These are phyloP conservation scores for Scolopax rusticola DNA, from an alignment of 2,797 vertebrate species.

Conservation along the genomic window DNA sequence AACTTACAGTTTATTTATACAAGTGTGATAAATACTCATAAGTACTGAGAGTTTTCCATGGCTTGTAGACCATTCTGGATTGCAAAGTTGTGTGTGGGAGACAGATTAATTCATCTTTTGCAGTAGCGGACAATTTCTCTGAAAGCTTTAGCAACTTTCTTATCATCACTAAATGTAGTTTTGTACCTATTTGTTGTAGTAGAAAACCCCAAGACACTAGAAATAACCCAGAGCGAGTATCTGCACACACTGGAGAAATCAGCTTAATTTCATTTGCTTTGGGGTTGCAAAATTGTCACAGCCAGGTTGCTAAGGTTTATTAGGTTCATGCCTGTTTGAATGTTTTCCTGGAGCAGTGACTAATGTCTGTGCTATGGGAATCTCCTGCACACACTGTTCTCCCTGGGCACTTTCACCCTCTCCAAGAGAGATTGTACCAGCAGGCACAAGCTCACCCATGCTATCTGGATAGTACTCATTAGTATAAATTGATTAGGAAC, in stretches of 20 bases:
- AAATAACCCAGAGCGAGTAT: background rate
- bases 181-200: background rate
- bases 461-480: background rate
- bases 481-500: background rate
- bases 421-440: background rate
- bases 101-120: background rate
- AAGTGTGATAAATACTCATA: background rate
- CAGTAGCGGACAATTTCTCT: background rate
- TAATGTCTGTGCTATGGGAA: background rate
- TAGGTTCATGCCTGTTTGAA: background rate
- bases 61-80: background rate
- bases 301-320: background rate
- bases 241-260: fast-evolving
- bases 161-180: background rate
- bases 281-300: background rate
- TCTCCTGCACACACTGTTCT: background rate
- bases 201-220: background rate
- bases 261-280: background rate
- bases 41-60: background rate
- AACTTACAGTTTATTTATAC: background rate
- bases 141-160: background rate
- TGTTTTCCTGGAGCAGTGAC: background rate
- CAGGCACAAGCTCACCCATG: background rate
- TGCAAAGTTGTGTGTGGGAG: background rate
- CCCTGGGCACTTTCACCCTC: background rate